Conservation (phyloP, 2,888 invertebrate species). For the Polyommatus icarus region DNA sequence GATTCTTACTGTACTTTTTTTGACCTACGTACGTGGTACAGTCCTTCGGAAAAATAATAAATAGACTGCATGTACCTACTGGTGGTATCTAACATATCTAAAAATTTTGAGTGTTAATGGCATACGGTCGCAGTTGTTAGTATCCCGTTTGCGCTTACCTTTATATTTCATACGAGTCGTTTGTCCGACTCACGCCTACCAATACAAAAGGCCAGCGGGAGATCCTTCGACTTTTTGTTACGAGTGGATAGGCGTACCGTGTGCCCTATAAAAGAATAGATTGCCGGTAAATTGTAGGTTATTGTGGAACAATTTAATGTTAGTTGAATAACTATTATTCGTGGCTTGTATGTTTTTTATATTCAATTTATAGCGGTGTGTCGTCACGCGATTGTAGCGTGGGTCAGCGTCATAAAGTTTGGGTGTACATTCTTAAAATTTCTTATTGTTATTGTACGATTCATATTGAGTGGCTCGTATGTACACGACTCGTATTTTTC, state of each 20-base stretch:
- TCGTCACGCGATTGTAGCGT: slow-evolving; percentile 72
- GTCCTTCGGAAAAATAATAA: background rate
- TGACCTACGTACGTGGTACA: background rate
- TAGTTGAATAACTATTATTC: slow-evolving; percentile 63
- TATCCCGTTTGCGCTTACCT: background rate
- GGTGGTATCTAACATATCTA: background rate
- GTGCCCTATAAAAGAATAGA: slow-evolving; percentile 74
- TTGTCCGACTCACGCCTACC: slow-evolving; percentile 71
- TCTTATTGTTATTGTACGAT: slow-evolving; percentile 9
- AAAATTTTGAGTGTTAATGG: background rate
- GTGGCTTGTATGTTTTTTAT: slow-evolving; percentile 60
- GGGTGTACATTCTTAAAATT: slow-evolving; percentile 3
- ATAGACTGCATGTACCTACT: background rate
- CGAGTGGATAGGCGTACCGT: slow-evolving; percentile 75
- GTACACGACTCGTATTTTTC: background rate
- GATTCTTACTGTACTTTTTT: too few relatives aligned
- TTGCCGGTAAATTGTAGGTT: slow-evolving; percentile 77
- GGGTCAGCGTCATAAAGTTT: slow-evolving; percentile 45
- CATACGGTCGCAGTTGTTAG: background rate
- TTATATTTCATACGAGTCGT: slow-evolving; percentile 53
- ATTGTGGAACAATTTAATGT: slow-evolving; percentile 75
- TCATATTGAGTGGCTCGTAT: background rate
- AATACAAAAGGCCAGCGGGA: slow-evolving; percentile 76
- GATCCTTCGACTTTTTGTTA: slow-evolving; percentile 75
- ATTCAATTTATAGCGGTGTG: slow-evolving; percentile 70